phyloP scores from a whole-genome alignment of 2,113 vertebrate genomes.

The Quiscalus mexicanus region DNA sequence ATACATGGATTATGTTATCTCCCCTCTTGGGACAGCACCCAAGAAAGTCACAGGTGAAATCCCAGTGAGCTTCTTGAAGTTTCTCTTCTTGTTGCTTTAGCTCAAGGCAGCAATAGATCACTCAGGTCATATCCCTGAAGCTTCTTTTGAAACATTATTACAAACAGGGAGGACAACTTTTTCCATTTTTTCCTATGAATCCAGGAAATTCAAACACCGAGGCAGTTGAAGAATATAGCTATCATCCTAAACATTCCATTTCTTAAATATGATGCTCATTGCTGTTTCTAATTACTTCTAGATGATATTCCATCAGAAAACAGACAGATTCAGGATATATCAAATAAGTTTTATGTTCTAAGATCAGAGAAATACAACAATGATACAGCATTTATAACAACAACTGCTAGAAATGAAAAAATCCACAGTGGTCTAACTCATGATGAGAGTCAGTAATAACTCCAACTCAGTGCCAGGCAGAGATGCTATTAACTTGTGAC shows the following conservation, averaged over 20 bases:
- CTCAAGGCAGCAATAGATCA: background rate
- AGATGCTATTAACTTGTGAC: conserved; percentile 47
- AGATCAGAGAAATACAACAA: conserved; percentile 28
- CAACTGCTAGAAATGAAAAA: background rate
- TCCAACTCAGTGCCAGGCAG: conserved; percentile 48
- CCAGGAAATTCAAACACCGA: background rate
- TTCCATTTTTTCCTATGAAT: background rate
- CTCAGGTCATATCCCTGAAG: background rate
- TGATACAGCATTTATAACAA: conserved; percentile 38
- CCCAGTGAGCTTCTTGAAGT: background rate
- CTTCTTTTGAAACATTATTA: background rate
- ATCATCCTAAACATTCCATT: background rate
- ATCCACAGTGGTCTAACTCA: background rate
- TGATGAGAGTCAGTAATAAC: background rate
- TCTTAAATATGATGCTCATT: background rate
- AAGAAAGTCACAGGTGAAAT: background rate
- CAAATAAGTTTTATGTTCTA: conserved; percentile 11
- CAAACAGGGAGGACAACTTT: background rate
- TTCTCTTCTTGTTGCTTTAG: background rate
- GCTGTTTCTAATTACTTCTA: background rate
- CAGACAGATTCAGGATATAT: background rate
- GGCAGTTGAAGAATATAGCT: background rate
- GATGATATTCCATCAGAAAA: background rate
- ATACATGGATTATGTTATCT: background rate
- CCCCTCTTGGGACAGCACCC: background rate